Percentiles rank a stretch among this genome's conserved stretches.
phyloP scores from a whole-genome alignment of 1,140 invertebrate species.

The Atta cephalotes region DNA sequence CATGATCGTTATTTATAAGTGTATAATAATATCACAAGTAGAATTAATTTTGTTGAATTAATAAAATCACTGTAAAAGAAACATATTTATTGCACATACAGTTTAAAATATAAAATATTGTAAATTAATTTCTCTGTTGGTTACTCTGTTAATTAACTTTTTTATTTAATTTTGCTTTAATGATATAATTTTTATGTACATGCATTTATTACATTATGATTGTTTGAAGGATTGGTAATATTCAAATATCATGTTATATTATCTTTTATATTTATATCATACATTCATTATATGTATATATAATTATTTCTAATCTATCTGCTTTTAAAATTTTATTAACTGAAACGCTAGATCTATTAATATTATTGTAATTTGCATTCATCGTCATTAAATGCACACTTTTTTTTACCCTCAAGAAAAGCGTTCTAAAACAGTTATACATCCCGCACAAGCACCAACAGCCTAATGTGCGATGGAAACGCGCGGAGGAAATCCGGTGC shows the following conservation, averaged over 20 bases:
- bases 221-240: not conserved
- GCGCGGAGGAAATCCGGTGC: constrained; percentile 50
- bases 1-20: not conserved
- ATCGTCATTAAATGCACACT: not conserved
- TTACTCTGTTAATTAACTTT: not conserved
- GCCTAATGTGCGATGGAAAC: constrained; percentile 19
- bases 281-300: not conserved
- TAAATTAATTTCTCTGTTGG: not conserved
- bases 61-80: not conserved
- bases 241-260: not conserved
- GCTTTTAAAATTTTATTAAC: not conserved
- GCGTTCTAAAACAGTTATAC: not conserved
- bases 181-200: not conserved
- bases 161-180: not conserved
- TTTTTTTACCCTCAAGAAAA: not conserved
- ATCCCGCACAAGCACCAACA: not conserved
- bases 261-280: not conserved
- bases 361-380: not conserved
- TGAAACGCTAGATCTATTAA: not conserved
- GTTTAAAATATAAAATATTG: not conserved
- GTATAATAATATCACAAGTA: not conserved
- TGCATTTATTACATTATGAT: not conserved
- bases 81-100: not conserved
- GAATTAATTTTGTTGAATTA: not conserved
- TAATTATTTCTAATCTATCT: constrained; percentile 6